Evolutionary conservation across 2,888 invertebrate genomes (phyloP).

Genomic region (Tachystola acroxantha): DNA sequence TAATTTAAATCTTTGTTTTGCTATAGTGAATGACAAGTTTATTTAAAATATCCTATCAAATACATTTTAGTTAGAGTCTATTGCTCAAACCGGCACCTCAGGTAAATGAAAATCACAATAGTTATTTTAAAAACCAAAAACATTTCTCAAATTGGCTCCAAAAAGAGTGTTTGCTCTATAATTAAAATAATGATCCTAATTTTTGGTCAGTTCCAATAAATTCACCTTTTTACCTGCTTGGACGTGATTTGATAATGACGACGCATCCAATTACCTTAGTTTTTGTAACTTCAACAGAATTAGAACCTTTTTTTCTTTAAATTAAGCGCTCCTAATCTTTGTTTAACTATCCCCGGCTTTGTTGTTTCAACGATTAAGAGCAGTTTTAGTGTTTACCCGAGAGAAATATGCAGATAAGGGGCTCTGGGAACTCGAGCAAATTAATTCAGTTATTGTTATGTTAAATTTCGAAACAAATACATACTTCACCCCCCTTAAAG

Average conservation of each 20-base stretch:
- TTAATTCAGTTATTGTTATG: conserved; percentile 58
- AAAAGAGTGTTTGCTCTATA: conserved; percentile 58
- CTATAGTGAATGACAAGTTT: too few species aligned
- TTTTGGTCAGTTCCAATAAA: conserved; percentile 54
- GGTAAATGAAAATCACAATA: too few species aligned
- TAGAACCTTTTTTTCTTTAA: background rate
- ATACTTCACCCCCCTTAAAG: conserved; percentile 19
- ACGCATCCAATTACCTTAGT: conserved; percentile 23
- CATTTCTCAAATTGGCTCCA: conserved; percentile 38
- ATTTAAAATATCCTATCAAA: too few species aligned
- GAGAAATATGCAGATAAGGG: conserved; percentile 43
- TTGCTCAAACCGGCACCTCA: too few species aligned
- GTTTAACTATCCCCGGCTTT: conserved; percentile 25
- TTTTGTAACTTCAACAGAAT: conserved; percentile 19
- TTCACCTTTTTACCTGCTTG: conserved; percentile 52
- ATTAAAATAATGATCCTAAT: conserved; percentile 70
- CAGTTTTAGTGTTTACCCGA: conserved; percentile 47
- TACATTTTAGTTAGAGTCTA: too few species aligned
- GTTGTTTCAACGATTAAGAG: conserved; percentile 55
- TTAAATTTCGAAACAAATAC: conserved; percentile 36
- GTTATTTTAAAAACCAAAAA: conserved; percentile 21
- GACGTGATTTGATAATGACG: conserved; percentile 59
- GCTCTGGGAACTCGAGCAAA: conserved; percentile 29
- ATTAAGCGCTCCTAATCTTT: conserved; percentile 1
- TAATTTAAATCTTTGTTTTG: too few species aligned